Evolutionary conservation across 2,888 invertebrate genomes (phyloP).

Genomic region (Aricia artaxerxes): DNA sequence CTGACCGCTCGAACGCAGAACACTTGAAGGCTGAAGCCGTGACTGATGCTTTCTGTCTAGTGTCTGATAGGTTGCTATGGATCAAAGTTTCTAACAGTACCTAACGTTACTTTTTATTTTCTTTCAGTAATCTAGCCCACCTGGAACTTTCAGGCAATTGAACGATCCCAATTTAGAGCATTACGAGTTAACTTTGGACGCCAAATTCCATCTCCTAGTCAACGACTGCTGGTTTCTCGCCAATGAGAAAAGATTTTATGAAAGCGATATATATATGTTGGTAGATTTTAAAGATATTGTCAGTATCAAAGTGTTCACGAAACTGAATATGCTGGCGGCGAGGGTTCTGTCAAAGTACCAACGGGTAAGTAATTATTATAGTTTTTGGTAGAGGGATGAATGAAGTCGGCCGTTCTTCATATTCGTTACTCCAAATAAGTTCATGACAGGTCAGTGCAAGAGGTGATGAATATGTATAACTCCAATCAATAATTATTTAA

Average conservation of each 20-base stretch:
- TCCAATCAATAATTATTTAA: too few relatives aligned
- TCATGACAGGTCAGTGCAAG: too few relatives aligned
- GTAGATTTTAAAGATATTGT: constrained; percentile 65
- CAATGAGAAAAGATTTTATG: constrained; percentile 51
- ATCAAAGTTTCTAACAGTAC: too few relatives aligned
- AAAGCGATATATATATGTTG: constrained; percentile 54
- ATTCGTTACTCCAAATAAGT: too few relatives aligned
- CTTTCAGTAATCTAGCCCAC: constrained; percentile 60
- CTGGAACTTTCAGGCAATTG: constrained; percentile 59
- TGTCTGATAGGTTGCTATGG: too few relatives aligned
- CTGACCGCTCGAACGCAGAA: too few relatives aligned
- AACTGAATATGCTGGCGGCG: constrained; percentile 84
- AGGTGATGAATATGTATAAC: too few relatives aligned
- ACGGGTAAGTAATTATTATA: constrained; percentile 59
- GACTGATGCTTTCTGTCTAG: too few relatives aligned
- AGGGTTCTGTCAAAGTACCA: constrained; percentile 82
- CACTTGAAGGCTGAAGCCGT: too few relatives aligned
- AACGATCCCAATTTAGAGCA: constrained; percentile 68
- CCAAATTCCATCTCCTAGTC: constrained; percentile 57
- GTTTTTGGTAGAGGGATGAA: too few relatives aligned
- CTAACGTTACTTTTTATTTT: neutral
- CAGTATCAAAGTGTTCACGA: constrained; percentile 68
- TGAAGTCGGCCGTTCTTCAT: too few relatives aligned
- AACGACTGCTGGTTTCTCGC: constrained; percentile 61
- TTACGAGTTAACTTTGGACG: constrained; percentile 63